Evolutionary conservation across 2,797 vertebrate genomes (phyloP), one percentile per base, ranked within the genome.

Genomic region (Lagodon rhomboides): DNA sequence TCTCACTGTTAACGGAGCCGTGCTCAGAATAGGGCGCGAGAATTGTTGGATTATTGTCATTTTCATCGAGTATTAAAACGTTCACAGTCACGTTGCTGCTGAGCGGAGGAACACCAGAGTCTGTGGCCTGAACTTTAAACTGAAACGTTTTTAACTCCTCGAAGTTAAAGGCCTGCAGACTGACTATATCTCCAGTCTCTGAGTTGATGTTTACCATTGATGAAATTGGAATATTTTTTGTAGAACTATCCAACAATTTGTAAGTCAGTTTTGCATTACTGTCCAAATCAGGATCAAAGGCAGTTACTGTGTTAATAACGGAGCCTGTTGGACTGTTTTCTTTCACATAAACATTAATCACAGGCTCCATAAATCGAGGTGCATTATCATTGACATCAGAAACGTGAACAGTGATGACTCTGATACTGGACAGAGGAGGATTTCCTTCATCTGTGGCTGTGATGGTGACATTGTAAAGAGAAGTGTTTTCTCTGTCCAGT

Each of bases 301-400:
- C 96, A 84, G 86, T 92, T 20, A 96, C 80, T 6, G 90, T 95
- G 83, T 92, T 89, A 41, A 97, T 85, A 60, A 92, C 51, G 12
- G 86, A 91, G 5, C 96, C 96, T 0, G 90, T 76, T 51, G 86
- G 87, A 71, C 95, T 96, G 79, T 98, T 97, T 85, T 98, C 97
- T 43, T 95, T 94, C 0, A 97, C 84, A 73, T 96, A 97, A 67
- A 97, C 75, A 20, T 96, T 91, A 63, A 97, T 96, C 0, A 92
- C 80, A 5, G 93, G 73, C 25, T 96, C 70, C 59, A 87, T 90
- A 3, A 98, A 98, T 38, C n/a, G 81, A 0, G 97, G 97, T 1
- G 95, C 82, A 1, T 97, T 98, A 82, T 98, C 97, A 72, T 97
- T 97, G 54, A 97, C 89, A 68, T 98, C 97, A 0, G 96, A 96